Evolutionary conservation across 2,888 invertebrate species (phyloP), one percentile per base, ranked within the genome.

Genomic region (Lysandra coridon): DNA sequence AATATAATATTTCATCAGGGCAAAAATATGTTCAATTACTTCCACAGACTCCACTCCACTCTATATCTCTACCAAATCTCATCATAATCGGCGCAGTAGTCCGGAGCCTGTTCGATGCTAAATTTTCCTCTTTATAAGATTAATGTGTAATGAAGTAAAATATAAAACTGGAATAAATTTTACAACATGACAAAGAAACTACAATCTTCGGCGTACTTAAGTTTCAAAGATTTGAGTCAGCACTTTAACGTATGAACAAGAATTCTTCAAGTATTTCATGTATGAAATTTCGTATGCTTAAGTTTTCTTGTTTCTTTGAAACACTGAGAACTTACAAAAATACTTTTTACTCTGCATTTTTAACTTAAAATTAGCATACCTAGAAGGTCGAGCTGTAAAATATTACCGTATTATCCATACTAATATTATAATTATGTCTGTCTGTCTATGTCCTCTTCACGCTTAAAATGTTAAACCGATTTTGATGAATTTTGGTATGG

Each of bases 241-340:
- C 64, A 23, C 30, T 64, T 64, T 64, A 30, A 23, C 64, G 64
- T 64, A 64, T 64, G 64, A 64, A 30, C 64, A 64, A 64, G 30
- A 5, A 23, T 5, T 23, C 23, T 64, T 7, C 4, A 4, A 37
- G 30, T 64, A 64, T 64, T 64, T 30, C 64, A n/a, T 23, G 62
- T 62, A 62, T 62, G 62, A 57, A 57, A 62, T 4, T 23, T 6
- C 23, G 7, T 62, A 62, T 4, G 62, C 62, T 62, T 17, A 62
- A 62, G 60, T 62, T 62, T 62, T n/a, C 4, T 6, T 6, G 6
- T n/a, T n/a, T n/a, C 60, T 62, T 62, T 60, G n/a, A n/a, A 62
- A 62, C 23, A 62, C 62, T 62, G 62, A 23, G 23, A 23, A 17
- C 57, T 14, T 17, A 57, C 17, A 57, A 57, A 14, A 57, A 14